Conservation (phyloP, 2,797 vertebrate genomes). For the Lycodopsis pacificus region DNA sequence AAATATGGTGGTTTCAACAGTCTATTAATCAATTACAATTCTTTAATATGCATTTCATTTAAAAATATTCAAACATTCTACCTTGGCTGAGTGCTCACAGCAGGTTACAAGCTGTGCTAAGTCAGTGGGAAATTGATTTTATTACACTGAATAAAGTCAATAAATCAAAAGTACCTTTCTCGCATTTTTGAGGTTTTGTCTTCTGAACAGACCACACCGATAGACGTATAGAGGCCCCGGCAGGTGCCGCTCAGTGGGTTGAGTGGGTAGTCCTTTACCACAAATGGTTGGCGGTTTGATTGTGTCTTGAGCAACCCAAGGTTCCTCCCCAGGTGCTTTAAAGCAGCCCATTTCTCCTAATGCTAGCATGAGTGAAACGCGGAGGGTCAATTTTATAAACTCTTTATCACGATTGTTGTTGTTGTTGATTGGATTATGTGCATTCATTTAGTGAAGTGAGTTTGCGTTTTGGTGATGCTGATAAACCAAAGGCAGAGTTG, state of each 20-base stretch:
- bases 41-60: conserved; percentile 18
- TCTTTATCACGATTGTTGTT: not conserved
- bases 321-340: not conserved
- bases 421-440: not conserved
- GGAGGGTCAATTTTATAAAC: not conserved
- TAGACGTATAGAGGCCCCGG: not conserved
- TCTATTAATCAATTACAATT: conserved; percentile 17
- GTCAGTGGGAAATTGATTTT: conserved; percentile 44
- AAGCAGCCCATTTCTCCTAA: no score
- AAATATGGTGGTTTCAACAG: conserved; percentile 4
- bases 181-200: not conserved
- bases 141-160: not conserved
- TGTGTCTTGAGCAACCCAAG: no score
- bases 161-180: not conserved
- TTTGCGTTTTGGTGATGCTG: conserved; percentile 12
- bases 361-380: no score
- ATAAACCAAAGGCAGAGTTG: conserved; percentile 6
- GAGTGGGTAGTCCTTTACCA: no score
- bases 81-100: conserved; percentile 18
- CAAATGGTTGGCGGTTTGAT: no score
- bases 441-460: conserved; percentile 12
- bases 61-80: conserved; percentile 19
- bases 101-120: conserved; percentile 31
- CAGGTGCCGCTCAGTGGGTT: no score
- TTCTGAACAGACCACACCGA: not conserved